phyloP scores from a whole-genome alignment of 2,113 vertebrate genomes.

The Malurus melanocephalus region DNA sequence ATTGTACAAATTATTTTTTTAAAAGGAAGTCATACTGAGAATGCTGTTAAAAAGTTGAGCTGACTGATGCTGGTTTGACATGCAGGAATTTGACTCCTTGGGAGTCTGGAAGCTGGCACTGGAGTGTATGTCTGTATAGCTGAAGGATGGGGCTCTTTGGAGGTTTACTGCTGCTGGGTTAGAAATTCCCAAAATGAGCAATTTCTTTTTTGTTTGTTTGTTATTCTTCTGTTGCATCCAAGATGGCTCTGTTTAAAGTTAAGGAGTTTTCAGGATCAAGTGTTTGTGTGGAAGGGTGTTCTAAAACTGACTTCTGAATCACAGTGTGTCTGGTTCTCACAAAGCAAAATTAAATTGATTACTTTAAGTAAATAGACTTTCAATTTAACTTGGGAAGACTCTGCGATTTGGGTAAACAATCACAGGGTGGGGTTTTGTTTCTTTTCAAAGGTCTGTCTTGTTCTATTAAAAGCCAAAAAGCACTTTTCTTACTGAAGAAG shows the following conservation, averaged over 20 bases:
- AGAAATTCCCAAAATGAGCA: neutral
- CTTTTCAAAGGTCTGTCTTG: neutral
- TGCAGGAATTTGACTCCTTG: neutral
- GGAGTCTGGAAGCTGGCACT: neutral
- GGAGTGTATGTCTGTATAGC: accelerated
- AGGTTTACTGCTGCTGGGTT: neutral
- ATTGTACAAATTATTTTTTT: neutral
- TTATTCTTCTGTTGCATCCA: neutral
- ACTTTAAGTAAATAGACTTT: slow-evolving; percentile 3
- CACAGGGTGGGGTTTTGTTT: neutral
- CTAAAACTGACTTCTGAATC: neutral
- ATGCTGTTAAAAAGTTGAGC: neutral
- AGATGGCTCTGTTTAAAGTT: neutral
- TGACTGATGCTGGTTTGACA: neutral
- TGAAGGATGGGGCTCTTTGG: neutral
- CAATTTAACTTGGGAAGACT: neutral
- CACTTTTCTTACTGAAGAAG: neutral
- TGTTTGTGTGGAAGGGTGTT: neutral
- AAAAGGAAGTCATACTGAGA: neutral
- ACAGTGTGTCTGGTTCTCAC: neutral
- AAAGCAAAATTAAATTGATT: neutral
- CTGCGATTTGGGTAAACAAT: neutral
- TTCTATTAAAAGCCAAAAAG: neutral
- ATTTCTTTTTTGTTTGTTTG: neutral
- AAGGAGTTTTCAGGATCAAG: neutral